Evolutionary conservation across 2,888 invertebrate species (phyloP).

Genomic region (Reticulitermes lucifugus): DNA sequence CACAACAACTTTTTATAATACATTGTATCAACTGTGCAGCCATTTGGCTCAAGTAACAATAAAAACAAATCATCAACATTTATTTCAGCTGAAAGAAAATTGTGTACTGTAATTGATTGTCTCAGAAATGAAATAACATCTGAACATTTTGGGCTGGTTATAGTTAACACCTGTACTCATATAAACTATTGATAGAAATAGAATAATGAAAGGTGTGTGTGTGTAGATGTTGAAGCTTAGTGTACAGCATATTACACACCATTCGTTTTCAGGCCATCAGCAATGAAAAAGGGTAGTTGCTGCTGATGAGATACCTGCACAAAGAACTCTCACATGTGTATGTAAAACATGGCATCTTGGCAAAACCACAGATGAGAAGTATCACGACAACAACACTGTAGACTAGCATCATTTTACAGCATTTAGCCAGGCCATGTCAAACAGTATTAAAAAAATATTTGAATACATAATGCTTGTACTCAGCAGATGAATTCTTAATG

Average conservation of each 20-base stretch:
- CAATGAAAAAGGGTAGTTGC: constrained; percentile 6
- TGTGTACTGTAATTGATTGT: constrained; percentile 18
- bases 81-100: constrained; percentile 25
- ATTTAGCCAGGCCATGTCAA: not conserved
- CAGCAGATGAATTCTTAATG: no score
- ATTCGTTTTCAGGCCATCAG: constrained; percentile 9
- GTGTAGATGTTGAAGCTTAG: not conserved
- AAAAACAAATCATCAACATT: constrained; percentile 18
- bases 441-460: not conserved
- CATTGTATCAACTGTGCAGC: no score
- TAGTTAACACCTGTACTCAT: constrained; percentile 1
- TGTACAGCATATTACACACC: constrained; percentile 14
- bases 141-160: constrained; percentile 5
- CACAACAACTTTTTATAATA: no score
- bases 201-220: not conserved
- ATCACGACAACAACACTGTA: not conserved
- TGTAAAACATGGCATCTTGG: constrained; percentile 16
- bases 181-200: constrained; percentile 13
- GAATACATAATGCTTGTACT: no score
- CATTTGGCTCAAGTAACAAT: no score
- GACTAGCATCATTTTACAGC: not conserved
- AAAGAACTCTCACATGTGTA: not conserved
- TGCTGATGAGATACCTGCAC: not conserved
- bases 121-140: constrained; percentile 6
- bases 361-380: not conserved